Evolutionary conservation across 2,797 vertebrate genomes (phyloP).

Genomic region (Cryptoprocta ferox): DNA sequence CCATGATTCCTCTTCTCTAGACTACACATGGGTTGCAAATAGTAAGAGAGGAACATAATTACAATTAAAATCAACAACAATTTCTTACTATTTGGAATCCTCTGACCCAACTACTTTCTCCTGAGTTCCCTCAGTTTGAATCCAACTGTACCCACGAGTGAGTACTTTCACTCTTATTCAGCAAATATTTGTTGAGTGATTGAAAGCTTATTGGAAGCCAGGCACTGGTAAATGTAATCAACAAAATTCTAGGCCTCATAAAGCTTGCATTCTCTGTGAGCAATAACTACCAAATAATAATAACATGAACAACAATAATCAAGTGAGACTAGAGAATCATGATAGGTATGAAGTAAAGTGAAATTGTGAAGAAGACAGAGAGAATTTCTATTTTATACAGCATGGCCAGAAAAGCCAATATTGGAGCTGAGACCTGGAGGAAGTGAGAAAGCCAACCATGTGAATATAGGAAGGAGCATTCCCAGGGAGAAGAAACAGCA

Average conservation of each 20-base stretch:
- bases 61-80: not conserved
- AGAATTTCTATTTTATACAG: not conserved
- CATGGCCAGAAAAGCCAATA: not conserved
- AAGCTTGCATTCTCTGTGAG: not conserved
- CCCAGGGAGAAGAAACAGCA: not conserved
- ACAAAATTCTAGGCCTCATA: not conserved
- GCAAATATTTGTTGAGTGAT: not conserved
- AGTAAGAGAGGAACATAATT: not conserved
- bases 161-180: not conserved
- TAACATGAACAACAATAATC: not conserved
- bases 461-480: not conserved
- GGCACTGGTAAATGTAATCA: not conserved
- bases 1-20: not conserved
- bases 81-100: not conserved
- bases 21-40: not conserved
- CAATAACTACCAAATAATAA: not conserved
- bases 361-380: not conserved
- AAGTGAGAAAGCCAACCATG: not conserved
- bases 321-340: not conserved
- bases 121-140: not conserved
- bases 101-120: not conserved
- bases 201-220: not conserved
- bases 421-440: conserved; percentile 17
- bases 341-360: not conserved
- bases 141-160: not conserved